Base-by-base conservation (phyloP, 2,797 vertebrate genomes). In the Pteropus rufus region DNA sequence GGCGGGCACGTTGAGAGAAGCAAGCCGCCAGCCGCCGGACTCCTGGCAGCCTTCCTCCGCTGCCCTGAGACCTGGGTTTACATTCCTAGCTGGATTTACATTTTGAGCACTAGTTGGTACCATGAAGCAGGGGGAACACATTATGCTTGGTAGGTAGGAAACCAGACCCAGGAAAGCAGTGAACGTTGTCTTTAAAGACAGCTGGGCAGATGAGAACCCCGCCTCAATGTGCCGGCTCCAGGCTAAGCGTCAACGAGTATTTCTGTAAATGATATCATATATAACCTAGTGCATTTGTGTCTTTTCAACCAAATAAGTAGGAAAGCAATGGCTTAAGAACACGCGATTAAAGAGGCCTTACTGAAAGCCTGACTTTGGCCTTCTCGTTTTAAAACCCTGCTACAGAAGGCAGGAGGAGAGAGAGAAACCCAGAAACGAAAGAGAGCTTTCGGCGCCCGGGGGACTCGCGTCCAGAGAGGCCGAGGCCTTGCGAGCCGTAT, bases 381-480 rank as follows among this genome's bases (percentile, higher is more conserved):
- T 88, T 97, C 95, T 82, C 69, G 89, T 97, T 97, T 77, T 72
- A 36, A 93, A 95, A 91, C 58, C 29, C 16, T 2, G 41, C 49
- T 29, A 23, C 76, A 31, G 19, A 76, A 77, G 52, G 44, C 77
- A 12, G 23, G 34, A 77, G 52, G n/a, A 19, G 49, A 76, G 14
- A 65, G 58, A 83, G 64, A 80, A 77, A n/a, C 49, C 24, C 44
- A 89, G 85, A 94, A 97, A 87, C 24, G 75, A 95, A 96, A 90
- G 56, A 7, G 41, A 76, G 46, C 34, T 67, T 41, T 81, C 1
- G 0, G 64, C 62, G 31, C 46, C n/a, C 39, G 0, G 0, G 0
- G 44, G 16, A 39, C 8, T 44, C 7, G 7, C 10, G 70, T 52
- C 31, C 58, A 24, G 65, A 82, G 82, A 85, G 34, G 10, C 31